phyloP scores from a whole-genome alignment of 2,113 vertebrate genomes.

The Prunella himalayana region DNA sequence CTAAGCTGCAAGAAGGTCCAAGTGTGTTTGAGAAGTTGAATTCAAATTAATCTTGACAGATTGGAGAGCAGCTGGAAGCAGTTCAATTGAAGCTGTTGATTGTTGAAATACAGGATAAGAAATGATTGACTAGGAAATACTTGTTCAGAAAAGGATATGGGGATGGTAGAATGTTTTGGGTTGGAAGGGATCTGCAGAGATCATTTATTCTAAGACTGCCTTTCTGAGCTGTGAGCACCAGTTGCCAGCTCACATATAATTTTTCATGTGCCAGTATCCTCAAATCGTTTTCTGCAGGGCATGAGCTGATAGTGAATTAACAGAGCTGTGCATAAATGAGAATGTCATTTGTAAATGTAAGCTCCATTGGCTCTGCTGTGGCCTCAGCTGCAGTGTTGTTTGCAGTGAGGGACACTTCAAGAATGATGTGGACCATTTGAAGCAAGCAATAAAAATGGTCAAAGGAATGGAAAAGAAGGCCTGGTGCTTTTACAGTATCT shows the following conservation, averaged over 20 bases:
- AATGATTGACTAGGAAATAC: background rate
- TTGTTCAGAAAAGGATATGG: background rate
- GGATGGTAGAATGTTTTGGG: background rate
- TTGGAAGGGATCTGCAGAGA: background rate
- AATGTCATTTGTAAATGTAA: background rate
- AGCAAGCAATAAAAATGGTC: background rate
- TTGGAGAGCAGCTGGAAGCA: background rate
- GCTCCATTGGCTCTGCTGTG: background rate
- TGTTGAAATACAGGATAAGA: background rate
- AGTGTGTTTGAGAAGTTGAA: background rate
- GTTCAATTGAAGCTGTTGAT: background rate
- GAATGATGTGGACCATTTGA: background rate
- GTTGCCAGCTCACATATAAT: background rate
- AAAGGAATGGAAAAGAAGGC: background rate
- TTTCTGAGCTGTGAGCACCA: background rate
- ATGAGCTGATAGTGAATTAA: background rate
- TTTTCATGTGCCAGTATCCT: background rate
- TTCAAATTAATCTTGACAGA: background rate
- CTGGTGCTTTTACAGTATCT: background rate
- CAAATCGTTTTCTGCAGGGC: background rate
- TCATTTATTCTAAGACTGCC: background rate
- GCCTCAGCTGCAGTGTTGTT: background rate
- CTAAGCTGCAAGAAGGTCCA: background rate
- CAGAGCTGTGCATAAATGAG: background rate
- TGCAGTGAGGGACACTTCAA: background rate